Evolutionary conservation across 1,140 invertebrate species (phyloP).

Genomic region (Nebria ingens): DNA sequence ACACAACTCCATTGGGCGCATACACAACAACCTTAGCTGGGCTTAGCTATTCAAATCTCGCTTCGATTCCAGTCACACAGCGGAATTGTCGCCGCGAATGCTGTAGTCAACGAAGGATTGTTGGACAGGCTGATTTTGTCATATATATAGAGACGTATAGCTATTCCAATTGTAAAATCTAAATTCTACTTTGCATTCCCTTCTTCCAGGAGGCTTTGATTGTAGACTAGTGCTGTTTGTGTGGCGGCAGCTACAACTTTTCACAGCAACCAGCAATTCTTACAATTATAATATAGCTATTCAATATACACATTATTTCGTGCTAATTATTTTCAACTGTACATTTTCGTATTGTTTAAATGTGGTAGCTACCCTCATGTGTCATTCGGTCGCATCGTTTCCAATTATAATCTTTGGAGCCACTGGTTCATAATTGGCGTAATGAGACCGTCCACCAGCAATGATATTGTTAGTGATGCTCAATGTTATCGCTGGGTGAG

Average conservation of each 20-base stretch:
- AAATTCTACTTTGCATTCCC: constrained; percentile 33
- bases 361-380: neutral
- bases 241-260: neutral
- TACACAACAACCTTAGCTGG: constrained; percentile 30
- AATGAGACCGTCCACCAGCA: neutral
- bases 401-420: neutral
- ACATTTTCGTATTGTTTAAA: neutral
- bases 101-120: constrained; percentile 14
- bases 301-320: neutral
- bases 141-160: constrained; percentile 31
- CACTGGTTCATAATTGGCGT: neutral
- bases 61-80: constrained; percentile 31
- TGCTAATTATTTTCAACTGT: neutral
- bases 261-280: neutral
- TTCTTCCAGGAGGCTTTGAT: constrained; percentile 19
- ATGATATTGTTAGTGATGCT: constrained; percentile 3
- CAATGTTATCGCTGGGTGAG: neutral
- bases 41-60: constrained; percentile 36
- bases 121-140: constrained; percentile 24
- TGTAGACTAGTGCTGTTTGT: constrained; percentile 7
- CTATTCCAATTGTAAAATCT: constrained; percentile 33
- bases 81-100: constrained; percentile 16
- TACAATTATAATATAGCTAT: neutral
- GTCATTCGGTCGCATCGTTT: neutral
- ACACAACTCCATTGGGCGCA: constrained; percentile 28